phyloP scores from a whole-genome alignment of 1,140 invertebrate genomes.

The Nylanderia fulva region DNA sequence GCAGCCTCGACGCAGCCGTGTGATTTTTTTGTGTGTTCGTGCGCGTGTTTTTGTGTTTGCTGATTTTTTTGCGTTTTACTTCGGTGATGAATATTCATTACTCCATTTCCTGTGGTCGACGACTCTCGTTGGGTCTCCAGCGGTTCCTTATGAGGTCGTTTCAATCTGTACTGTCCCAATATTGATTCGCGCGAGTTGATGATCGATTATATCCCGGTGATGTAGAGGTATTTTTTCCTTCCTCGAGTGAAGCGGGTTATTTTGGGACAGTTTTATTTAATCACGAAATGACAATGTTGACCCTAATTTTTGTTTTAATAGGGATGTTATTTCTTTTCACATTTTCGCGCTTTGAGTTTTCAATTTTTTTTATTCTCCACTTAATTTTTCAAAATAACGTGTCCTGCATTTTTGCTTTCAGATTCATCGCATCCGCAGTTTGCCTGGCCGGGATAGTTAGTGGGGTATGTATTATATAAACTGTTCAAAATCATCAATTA shows the following conservation, averaged over 20 bases:
- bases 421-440: conserved; percentile 81
- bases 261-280: not conserved
- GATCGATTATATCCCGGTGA: not conserved
- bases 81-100: conserved; percentile 31
- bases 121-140: not conserved
- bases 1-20: not conserved
- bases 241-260: not conserved
- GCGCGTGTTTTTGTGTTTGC: not conserved
- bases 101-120: not conserved
- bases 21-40: not conserved
- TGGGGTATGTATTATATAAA: conserved; percentile 85
- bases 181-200: not conserved
- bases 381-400: conserved; percentile 18
- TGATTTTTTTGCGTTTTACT: not conserved
- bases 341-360: not conserved
- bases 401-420: conserved; percentile 72
- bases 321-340: not conserved
- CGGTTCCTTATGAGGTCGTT: not conserved
- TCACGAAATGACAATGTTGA: not conserved
- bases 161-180: not conserved
- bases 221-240: not conserved
- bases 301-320: not conserved
- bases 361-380: not conserved
- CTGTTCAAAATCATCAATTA: too few relatives aligned
- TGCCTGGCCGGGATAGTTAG: conserved; percentile 78